Evolutionary conservation across 2,797 vertebrate genomes (phyloP).

Genomic region (Scolopax rusticola): DNA sequence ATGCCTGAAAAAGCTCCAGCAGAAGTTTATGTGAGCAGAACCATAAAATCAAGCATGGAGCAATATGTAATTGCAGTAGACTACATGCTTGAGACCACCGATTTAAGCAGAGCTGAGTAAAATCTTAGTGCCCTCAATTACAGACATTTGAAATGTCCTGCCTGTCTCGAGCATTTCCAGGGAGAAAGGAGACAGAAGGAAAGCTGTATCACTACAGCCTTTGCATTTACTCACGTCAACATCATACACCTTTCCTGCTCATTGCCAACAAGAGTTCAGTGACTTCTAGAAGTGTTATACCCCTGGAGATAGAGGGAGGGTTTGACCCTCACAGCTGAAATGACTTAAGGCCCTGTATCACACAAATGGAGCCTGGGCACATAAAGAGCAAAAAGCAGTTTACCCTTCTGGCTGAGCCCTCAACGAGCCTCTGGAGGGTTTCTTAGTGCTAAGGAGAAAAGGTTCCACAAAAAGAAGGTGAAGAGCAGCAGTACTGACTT

Average conservation of each 20-base stretch:
- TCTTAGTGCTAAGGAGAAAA: neutral
- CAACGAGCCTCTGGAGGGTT: neutral
- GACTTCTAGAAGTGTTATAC: neutral
- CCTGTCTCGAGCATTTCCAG: neutral
- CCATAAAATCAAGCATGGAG: conserved; percentile 50
- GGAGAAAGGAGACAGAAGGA: conserved; percentile 7
- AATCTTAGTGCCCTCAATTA: conserved; percentile 31
- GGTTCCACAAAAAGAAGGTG: neutral
- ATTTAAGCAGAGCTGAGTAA: conserved; percentile 4
- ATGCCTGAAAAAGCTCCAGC: conserved; percentile 56
- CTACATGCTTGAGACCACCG: conserved; percentile 3
- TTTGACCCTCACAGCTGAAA: neutral
- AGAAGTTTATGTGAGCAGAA: conserved; percentile 59
- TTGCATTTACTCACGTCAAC: conserved; percentile 31
- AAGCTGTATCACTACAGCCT: neutral
- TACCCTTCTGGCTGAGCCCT: neutral
- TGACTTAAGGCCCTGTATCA: neutral
- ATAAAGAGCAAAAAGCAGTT: neutral
- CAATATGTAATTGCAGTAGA: conserved; percentile 48
- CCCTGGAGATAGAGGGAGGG: neutral
- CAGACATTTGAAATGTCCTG: neutral
- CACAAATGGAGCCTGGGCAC: neutral
- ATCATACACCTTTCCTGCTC: neutral
- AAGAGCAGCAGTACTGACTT: neutral
- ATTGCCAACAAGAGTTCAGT: conserved; percentile 16